Evolutionary conservation across 2,888 invertebrate species (phyloP), one percentile per base, ranked within the genome.

Genomic region (Phalangium opilio): DNA sequence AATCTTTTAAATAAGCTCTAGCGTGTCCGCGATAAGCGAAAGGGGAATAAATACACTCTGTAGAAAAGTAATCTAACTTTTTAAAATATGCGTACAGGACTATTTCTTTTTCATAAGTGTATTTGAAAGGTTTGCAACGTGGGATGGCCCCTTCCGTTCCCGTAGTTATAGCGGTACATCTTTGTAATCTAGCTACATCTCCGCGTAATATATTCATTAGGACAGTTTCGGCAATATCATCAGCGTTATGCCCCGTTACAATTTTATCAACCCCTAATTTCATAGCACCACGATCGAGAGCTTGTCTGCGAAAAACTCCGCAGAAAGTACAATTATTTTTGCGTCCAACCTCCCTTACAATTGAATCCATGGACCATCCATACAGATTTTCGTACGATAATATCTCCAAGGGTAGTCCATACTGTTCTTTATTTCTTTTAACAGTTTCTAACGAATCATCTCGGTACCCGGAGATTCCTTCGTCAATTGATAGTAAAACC

Each of bases 331-430:
- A 98, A 67, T 98, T 98, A 67, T 93, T 98, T 63, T 87, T 90
- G 46, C 82, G 76, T 1, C 84, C 81, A 55, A 78, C 73, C 62
- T 72, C 67, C 55, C 70, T 64, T 1, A 99, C 98, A 65, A 98
- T 96, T 61, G 83, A 83, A 70, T 99, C 98, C 93, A 95, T 95
- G 3, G 96, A 95, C 98, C 98, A 99, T 0, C 95, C 95, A 70
- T 96, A 98, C 3, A 98, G 70, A 59, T 96, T 91, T 59, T 93
- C 83, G 63, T 98, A 98, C 0, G 95, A 95, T 7, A 96, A 71
- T 51, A 98, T 89, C 71, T 86, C 91, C 36, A 99, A 70, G 1
- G 90, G 82, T 70, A 99, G 80, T 59, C 78, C 77, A 70, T 96
- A 98, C 65, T 96, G 91, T 59, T 84, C 80, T 48, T 85, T 75